Percentiles rank a stretch among this genome's conserved stretches.
phyloP scores from a whole-genome alignment of 2,888 invertebrate species.

The Agrochola lychnidis region DNA sequence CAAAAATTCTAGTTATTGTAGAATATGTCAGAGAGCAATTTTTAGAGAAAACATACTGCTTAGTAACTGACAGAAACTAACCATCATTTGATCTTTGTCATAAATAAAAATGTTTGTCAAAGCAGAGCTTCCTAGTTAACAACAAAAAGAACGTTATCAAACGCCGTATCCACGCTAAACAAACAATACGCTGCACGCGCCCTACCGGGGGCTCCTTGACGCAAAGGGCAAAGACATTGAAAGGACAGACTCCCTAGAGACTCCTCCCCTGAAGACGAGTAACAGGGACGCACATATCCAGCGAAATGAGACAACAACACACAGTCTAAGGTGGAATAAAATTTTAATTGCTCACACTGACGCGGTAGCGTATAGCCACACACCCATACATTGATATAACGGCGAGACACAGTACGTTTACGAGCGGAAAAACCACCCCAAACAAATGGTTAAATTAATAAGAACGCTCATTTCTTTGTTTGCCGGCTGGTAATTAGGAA shows the following conservation, averaged over 20 bases:
- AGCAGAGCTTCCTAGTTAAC: slow-evolving; percentile 8
- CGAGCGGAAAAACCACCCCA: slow-evolving; percentile 87
- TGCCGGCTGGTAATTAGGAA: slow-evolving; percentile 77
- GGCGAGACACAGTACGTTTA: slow-evolving; percentile 84
- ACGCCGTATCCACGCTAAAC: slow-evolving; percentile 79
- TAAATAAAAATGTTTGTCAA: not conserved
- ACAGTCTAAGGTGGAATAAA: slow-evolving; percentile 89
- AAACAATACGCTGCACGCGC: slow-evolving; percentile 81
- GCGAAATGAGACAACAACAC: slow-evolving; percentile 76
- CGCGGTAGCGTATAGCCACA: slow-evolving; percentile 73
- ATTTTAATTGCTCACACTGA: slow-evolving; percentile 90
- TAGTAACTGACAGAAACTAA: not conserved
- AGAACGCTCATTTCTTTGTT: slow-evolving; percentile 84
- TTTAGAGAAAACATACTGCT: not conserved
- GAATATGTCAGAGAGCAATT: not conserved
- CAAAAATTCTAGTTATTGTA: not conserved
- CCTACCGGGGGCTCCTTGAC: slow-evolving; percentile 88
- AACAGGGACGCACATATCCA: slow-evolving; percentile 82
- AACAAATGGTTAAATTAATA: slow-evolving; percentile 88
- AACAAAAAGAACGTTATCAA: slow-evolving; percentile 67
- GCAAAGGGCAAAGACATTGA: slow-evolving; percentile 91
- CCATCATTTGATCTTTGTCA: not conserved
- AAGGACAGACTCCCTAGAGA: slow-evolving; percentile 92
- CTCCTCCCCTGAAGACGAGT: slow-evolving; percentile 89
- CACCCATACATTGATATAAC: slow-evolving; percentile 77